These are phyloP conservation scores for Piliocolobus tephrosceles DNA, from an alignment of 2,113 vertebrate genomes.

Conservation along the genomic window DNA sequence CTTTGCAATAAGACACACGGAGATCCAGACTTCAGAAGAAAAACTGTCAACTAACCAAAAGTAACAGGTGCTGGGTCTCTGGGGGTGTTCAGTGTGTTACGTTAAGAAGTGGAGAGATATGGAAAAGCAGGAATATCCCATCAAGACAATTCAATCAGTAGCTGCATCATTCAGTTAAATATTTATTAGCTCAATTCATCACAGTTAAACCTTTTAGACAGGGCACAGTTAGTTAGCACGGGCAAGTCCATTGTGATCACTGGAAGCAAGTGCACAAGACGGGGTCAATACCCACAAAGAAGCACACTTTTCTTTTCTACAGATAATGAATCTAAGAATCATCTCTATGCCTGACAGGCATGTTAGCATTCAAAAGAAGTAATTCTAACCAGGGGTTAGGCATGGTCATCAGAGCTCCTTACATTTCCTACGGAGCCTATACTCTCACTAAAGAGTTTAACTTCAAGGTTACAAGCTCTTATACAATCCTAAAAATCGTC, in stretches of 20 bases:
- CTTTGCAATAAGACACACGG: not conserved
- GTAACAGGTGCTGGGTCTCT: not conserved
- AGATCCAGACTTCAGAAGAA: not conserved
- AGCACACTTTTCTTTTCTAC: not conserved
- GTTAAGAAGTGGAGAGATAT: not conserved
- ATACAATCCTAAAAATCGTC: not conserved
- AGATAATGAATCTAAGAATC: constrained; percentile 19
- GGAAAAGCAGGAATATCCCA: not conserved
- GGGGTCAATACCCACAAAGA: not conserved
- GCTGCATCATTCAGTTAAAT: constrained; percentile 3
- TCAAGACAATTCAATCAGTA: constrained; percentile 47
- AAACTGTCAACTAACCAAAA: not conserved
- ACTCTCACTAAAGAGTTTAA: not conserved
- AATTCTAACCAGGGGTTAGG: not conserved
- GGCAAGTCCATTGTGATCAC: not conserved
- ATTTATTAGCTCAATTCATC: not conserved
- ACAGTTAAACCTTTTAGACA: constrained; percentile 31
- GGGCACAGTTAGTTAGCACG: constrained; percentile 19
- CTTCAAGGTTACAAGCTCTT: constrained; percentile 53
- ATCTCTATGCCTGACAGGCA: not conserved
- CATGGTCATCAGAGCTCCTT: not conserved
- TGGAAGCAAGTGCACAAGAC: rapidly evolving
- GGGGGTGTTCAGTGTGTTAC: not conserved
- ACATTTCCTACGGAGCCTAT: not conserved
- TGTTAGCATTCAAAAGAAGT: constrained; percentile 34